Evolutionary conservation across 2,888 invertebrate genomes (phyloP), one percentile per base, ranked within the genome.

Genomic region (Agonopterix subpropinquella): DNA sequence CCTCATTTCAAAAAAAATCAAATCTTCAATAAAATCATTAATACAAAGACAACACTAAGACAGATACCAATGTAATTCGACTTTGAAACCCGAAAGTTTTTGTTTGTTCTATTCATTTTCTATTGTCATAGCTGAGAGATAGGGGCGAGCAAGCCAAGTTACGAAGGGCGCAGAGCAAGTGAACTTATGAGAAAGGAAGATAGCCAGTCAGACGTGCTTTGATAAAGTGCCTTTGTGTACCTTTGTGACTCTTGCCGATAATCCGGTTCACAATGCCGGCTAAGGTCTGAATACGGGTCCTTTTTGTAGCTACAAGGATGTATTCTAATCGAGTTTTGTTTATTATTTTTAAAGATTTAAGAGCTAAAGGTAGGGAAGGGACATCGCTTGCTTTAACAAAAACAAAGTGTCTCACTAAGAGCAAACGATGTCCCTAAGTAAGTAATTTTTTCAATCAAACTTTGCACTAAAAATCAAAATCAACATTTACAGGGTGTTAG

Each of bases 191-290:
- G 28, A 69, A 64, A 62, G 59, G 59, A 63, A 71, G 73, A 76
- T 73, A 73, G 69, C 70, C 73, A 72, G 71, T 68, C 65, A 74
- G 70, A 74, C 70, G 71, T 70, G 68, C 64, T 69, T 70, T 77
- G 80, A 81, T 79, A 82, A 80, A 80, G 73, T 72, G 71, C 66
- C 80, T 79, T 78, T 78, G 80, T 77, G 67, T 66, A 68, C 67
- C 73, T 74, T 76, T 74, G 78, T 76, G 73, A 67, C 69, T 68
- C 58, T 61, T 58, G 58, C 65, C 67, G 77, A 80, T 83, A 79
- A 79, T 78, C 71, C 51, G 48, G 57, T 59, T 53, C 65, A 73
- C 75, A 78, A 77, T 72, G 65, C 65, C 61, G 51, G 53, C 54
- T 53, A 54, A 52, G 58, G 62, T 56, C 57, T 69, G 58, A 69